Evolutionary conservation across 2,113 vertebrate genomes (phyloP), one percentile per base, ranked within the genome.

Genomic region (Lynx canadensis): DNA sequence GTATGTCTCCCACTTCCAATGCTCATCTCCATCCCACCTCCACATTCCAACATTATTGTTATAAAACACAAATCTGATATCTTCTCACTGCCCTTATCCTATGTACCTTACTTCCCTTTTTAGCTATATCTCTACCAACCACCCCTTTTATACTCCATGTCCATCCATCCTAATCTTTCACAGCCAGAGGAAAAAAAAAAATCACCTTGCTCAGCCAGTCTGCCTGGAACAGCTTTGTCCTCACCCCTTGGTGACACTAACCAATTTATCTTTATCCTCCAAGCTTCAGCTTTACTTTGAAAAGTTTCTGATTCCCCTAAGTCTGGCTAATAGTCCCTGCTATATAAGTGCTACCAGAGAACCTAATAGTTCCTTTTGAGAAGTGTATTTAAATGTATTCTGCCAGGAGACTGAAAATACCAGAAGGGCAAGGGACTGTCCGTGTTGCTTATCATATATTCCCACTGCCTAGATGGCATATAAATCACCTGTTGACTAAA

Each of bases 221-320:
- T 79, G 36, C 74, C 45, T 71, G 36, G 31, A 88, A 89, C 27
- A 89, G 79, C 57, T 33, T n/a, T 89, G 41, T 65, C 31, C 29
- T 45, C 15, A 10, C 5, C n/a, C 48, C 38, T 82, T 19, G 45
- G 3, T 21, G 41, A 74, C 10, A 45, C 73, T 65, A 38, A 5
- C 38, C 73, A 52, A 73, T 73, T 89, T 95, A 60, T 91, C 27
- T 45, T 91, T 78, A 83, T 65, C 27, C 87, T 66, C 85, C 78
- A 74, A 74, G 23, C 15, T 27, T 84, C n/a, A 65, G 91, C 65
- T 91, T 94, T 83, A 74, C 36, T 97, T 78, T 55, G 12, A 5
- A n/a, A 93, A 97, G 78, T 82, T 88, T 93, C 81, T 63, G 89
- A 78, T 71, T 86, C 41, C 33, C 85, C n/a, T 57, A 60, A 57